Evolutionary conservation across 2,113 vertebrate genomes (phyloP), one percentile per base, ranked within the genome.

Genomic region (Tenebrosternarchus preto): DNA sequence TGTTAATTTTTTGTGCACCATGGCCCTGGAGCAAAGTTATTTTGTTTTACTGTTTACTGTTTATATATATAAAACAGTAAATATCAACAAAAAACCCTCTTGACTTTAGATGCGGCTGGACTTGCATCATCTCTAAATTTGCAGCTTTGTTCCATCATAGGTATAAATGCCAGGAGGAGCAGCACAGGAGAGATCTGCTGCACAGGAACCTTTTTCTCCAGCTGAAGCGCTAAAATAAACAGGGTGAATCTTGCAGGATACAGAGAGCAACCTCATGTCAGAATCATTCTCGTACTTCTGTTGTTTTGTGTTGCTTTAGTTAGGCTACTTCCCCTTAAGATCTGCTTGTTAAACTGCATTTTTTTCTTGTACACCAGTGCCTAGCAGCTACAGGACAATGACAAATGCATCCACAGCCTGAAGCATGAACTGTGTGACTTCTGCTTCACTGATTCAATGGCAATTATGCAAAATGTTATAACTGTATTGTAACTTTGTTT

Each of bases 331-430:
- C 53, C 11, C 12, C 64, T 17, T 55, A 43, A 69, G 16, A 53
- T 33, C 25, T 39, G 25, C 53, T 69, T 68, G 76, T 78, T 78
- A 7, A 78, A 46, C 67, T 60, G 3, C 56, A 78, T 78, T 78
- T 39, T n/a, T 61, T 56, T 19, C 61, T 39, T 33, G 9, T 17
- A 43, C 31, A 69, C 66, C 20, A 15, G 67, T 57, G 12, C 9
- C 3, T 79, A 17, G 24, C 43, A 78, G 43, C 12, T 22, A 63
- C 9, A 63, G 24, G n/a, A 22, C 22, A 59, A 4, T 59, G 31
- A n/a, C 33, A 60, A 5, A 71, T n/a, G 56, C 19, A 61, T 12
- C 16, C 17, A 33, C 16, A 9, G 31, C 20, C 29, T 29, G 19
- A 61, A 55, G 64, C 20, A n/a, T 39, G 22, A 68, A 43, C 8